phyloP scores from a whole-genome alignment of 2,797 vertebrate species.

The Lithobates sylvaticus region DNA sequence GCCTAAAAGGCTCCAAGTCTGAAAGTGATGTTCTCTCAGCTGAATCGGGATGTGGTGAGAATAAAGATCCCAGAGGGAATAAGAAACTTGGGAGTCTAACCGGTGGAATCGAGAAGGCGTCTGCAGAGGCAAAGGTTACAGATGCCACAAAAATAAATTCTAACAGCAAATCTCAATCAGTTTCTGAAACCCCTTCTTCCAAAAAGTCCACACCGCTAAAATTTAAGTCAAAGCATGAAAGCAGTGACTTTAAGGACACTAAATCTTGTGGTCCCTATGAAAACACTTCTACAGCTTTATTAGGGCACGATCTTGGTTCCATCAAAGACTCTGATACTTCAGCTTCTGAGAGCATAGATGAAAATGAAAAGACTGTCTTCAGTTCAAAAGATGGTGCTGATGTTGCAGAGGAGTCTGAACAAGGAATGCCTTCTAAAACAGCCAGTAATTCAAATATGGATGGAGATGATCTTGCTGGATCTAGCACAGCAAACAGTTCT shows the following conservation, averaged over 20 bases:
- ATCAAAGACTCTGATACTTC: not conserved
- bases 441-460: not conserved
- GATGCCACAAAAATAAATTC: not conserved
- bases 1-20: constrained; percentile 68
- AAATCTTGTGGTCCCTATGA: not conserved
- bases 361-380: not conserved
- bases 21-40: constrained; percentile 18
- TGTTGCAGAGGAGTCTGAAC: not conserved
- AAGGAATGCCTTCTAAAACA: not conserved
- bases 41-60: not conserved
- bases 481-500: not conserved
- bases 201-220: not conserved
- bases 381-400: not conserved
- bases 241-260: not conserved
- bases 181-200: constrained; percentile 9
- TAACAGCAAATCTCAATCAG: not conserved
- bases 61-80: constrained; percentile 33
- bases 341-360: not conserved
- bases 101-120: not conserved
- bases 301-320: not conserved
- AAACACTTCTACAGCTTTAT: not conserved
- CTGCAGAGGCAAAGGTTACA: not conserved
- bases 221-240: constrained; percentile 24
- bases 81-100: not conserved
- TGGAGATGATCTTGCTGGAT: not conserved